Evolutionary conservation across 1,140 invertebrate species (phyloP).

Genomic region (Drosophila ironensis): DNA sequence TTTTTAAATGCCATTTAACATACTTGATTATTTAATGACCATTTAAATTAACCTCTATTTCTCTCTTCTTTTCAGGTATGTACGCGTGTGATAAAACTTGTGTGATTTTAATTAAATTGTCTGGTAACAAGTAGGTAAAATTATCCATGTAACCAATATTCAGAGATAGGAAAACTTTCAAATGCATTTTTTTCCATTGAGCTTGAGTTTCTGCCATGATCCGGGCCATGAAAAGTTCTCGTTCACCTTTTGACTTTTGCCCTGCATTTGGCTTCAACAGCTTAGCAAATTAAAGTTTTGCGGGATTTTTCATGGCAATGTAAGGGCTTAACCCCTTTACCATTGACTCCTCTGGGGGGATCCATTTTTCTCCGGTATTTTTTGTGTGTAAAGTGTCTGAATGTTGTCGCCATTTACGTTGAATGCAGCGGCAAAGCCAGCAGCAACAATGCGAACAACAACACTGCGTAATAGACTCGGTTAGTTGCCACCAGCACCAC

Average conservation of each 20-base stretch:
- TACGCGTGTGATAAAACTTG: constrained; percentile 7
- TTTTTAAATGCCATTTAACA: no score
- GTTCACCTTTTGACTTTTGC: constrained; percentile 24
- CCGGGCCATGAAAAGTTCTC: background rate
- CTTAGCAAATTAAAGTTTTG: constrained; percentile 76
- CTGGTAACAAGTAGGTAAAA: background rate
- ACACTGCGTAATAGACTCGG: constrained; percentile 68
- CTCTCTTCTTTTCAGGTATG: constrained; percentile 50
- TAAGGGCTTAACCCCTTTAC: constrained; percentile 63
- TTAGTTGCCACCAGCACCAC: constrained; percentile 51
- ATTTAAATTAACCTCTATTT: background rate
- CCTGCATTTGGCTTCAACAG: constrained; percentile 62
- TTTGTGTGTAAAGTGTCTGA: constrained; percentile 36
- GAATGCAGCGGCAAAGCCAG: constrained; percentile 34
- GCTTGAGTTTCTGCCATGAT: background rate
- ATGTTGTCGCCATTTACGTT: constrained; percentile 76
- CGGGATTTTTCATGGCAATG: constrained; percentile 54
- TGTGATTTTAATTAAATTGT: background rate
- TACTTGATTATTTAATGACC: background rate
- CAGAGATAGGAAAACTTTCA: background rate
- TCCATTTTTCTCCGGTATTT: constrained; percentile 17
- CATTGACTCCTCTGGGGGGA: constrained; percentile 10
- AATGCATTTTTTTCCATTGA: constrained; percentile 1
- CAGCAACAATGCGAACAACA: constrained; percentile 36
- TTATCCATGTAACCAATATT: background rate